Evolutionary conservation across 2,888 invertebrate genomes (phyloP).

Genomic region (Pachliopta kotzebuea): DNA sequence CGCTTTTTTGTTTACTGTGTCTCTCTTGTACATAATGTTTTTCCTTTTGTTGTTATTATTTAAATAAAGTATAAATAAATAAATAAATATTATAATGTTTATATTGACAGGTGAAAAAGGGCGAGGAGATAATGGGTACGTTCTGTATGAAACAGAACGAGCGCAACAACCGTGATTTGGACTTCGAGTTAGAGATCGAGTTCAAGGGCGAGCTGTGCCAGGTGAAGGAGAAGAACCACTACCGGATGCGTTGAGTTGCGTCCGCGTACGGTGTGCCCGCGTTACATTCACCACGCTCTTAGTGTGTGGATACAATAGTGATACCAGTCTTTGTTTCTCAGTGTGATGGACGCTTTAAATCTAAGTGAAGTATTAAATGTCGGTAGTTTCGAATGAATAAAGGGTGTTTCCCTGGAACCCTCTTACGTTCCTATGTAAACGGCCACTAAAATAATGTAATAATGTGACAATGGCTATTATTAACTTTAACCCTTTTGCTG

Average conservation of each 20-base stretch:
- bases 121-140: constrained; percentile 94
- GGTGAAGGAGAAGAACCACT: constrained; percentile 91
- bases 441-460: neutral
- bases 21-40: too few relatives aligned
- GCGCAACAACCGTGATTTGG: constrained; percentile 97
- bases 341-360: constrained; percentile 27
- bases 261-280: neutral
- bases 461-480: too few relatives aligned
- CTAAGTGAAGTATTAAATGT: constrained; percentile 27
- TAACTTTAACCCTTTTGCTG: too few relatives aligned
- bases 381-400: constrained; percentile 3
- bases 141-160: constrained; percentile 98
- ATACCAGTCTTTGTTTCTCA: constrained; percentile 26
- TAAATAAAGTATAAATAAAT: too few relatives aligned
- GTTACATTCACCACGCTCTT: constrained; percentile 18
- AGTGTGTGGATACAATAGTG: constrained; percentile 16
- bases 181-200: constrained; percentile 95
- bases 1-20: too few relatives aligned
- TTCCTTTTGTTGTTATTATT: too few relatives aligned
- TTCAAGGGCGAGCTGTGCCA: constrained; percentile 95
- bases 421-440: neutral
- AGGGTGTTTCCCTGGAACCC: neutral
- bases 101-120: constrained; percentile 89
- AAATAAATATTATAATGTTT: too few relatives aligned
- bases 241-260: constrained; percentile 90